A percentile compares a stretch with the other conserved stretches of the same genome.
Conservation (phyloP, 2,888 invertebrate species). For the Lithophane leautieri region DNA sequence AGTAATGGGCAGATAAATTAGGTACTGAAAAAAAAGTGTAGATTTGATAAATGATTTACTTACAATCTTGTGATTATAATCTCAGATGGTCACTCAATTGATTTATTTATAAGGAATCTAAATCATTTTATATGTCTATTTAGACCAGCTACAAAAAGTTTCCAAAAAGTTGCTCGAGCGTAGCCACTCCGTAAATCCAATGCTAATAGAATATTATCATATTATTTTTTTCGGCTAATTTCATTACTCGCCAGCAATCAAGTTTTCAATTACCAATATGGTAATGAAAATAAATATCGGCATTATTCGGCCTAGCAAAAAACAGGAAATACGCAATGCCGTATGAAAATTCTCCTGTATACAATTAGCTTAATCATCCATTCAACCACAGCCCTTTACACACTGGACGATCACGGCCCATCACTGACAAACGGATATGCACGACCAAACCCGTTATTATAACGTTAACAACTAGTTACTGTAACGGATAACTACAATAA, state of each 20-base stretch:
- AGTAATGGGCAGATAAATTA: slow-evolving; percentile 2
- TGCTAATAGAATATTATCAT: slow-evolving; percentile 64
- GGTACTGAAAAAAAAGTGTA: slow-evolving; percentile 13
- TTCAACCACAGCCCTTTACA: neutral
- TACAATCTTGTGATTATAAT: neutral
- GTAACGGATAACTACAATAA: slow-evolving; percentile 53
- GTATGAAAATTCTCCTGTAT: slow-evolving; percentile 9
- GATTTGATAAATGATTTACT: slow-evolving; percentile 22
- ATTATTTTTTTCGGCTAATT: slow-evolving; percentile 46
- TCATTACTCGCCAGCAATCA: slow-evolving; percentile 31
- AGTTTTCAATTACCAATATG: slow-evolving; percentile 51
- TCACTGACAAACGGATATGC: neutral
- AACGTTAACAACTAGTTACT: slow-evolving; percentile 35
- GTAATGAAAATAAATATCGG: slow-evolving; percentile 38
- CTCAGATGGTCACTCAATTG: too few species aligned
- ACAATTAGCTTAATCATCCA: neutral
- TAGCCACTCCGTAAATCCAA: slow-evolving; percentile 9
- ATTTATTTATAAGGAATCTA: too few species aligned
- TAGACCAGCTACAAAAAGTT: slow-evolving; percentile 24
- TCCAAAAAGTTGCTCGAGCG: slow-evolving; percentile 10
- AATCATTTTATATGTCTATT: too few species aligned
- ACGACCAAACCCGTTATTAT: slow-evolving; percentile 20
- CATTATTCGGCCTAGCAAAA: slow-evolving; percentile 38
- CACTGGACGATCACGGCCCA: slow-evolving; percentile 1
- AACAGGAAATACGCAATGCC: slow-evolving; percentile 46